Base-by-base conservation (phyloP, 2,888 invertebrate genomes). In the Aricia artaxerxes region DNA sequence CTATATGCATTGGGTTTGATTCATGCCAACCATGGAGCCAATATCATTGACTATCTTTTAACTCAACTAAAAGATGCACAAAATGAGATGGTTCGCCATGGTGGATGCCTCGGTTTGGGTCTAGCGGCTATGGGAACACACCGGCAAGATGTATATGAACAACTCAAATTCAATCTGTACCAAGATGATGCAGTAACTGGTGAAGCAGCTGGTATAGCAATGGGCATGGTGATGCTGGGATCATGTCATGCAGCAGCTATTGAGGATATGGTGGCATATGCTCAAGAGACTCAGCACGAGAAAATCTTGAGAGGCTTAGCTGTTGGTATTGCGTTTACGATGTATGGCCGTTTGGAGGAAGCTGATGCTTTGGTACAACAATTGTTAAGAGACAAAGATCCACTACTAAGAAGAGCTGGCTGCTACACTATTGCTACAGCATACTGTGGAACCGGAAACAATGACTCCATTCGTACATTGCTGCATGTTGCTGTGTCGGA, bases 131-230 rank as follows among this genome's bases (percentile, higher is more conserved):
- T 99, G 98, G 99, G 99, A 16, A 99, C 99, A 0, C 98, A 99
- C 87, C 96, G 99, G 75, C 97, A 97, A 90, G 99, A 99, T 92
- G 97, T 99, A 6, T 99, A 99, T 89, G 99, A 99, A 87, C 98
- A 99, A 89, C 95, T 99, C 11, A 99, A 99, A 89, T 98, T 98
- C 88, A 99, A 99, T 91, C 95, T 99, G 80, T 99, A 99, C 87
- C 99, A 99, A 93, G 99, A 99, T 91, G 99, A 99, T 92, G 99
- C 99, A 0, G 98, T 99, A 0, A 99, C 99, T 40, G 99, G 99
- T 49, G 99, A 99, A 93, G 99, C 99, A 6, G 99, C 99, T 49
- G 99, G 99, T 81, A 97, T 99, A 83, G 99, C 99, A 0, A 99
- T 99, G 99, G 99, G 99, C 76, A 97, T 99, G 96, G 99, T 99